Conservation (phyloP, 2,797 vertebrate genomes). For the Phrynocephalus guinanensis region DNA sequence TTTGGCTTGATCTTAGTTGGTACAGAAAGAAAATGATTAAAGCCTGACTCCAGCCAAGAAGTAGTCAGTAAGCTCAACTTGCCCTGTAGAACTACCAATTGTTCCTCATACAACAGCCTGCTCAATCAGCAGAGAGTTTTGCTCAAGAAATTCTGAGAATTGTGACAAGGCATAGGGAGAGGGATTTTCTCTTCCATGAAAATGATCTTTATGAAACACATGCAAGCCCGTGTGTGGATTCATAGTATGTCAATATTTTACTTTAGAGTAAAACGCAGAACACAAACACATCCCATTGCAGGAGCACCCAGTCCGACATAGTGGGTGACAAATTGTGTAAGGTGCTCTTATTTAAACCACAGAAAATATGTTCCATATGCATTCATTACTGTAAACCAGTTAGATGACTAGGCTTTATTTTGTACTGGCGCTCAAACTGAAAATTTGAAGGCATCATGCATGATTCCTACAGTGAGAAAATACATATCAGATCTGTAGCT, state of each 20-base stretch:
- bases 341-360: neutral
- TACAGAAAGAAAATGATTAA: constrained; percentile 31
- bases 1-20: neutral
- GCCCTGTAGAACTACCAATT: neutral
- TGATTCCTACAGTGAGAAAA: neutral
- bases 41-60: accelerated
- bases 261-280: neutral
- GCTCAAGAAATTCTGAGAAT: neutral
- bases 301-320: too few relatives aligned
- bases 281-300: neutral
- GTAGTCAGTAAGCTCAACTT: neutral
- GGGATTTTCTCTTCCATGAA: neutral
- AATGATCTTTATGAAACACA: neutral
- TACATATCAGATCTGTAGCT: neutral
- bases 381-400: neutral
- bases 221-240: neutral
- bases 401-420: neutral
- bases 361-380: neutral
- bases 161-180: neutral
- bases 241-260: neutral
- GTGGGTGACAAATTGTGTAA: neutral
- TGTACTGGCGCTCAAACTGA: neutral
- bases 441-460: neutral
- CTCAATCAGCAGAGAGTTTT: neutral
- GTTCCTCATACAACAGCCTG: neutral